A percentile compares a stretch with the other conserved stretches of the same genome.
Evolutionary conservation across 1,140 invertebrate genomes (phyloP).

Genomic region (Acyrthosiphon pisum): DNA sequence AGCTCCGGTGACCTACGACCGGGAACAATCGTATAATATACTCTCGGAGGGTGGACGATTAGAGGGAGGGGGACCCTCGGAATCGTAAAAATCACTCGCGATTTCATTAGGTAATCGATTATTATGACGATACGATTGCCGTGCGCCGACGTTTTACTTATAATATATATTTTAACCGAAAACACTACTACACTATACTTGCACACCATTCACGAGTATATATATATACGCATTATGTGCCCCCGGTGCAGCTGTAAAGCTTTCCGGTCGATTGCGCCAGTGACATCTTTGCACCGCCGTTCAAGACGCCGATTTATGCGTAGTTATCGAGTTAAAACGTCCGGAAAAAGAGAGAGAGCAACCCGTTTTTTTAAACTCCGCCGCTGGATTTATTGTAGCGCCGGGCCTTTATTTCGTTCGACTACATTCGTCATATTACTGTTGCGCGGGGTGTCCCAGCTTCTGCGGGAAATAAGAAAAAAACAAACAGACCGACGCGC

Average conservation of each 20-base stretch:
- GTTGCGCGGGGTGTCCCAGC: neutral
- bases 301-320: constrained; percentile 35
- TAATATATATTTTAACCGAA: neutral
- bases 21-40: neutral
- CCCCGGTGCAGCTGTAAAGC: neutral
- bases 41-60: neutral
- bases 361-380: constrained; percentile 47
- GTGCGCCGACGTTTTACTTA: neutral
- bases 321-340: constrained; percentile 49
- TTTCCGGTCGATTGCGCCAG: constrained; percentile 27
- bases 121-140: neutral
- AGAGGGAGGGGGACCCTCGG: neutral
- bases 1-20: constrained; percentile 18
- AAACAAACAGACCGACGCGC: neutral
- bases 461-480: constrained; percentile 4
- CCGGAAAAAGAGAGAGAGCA: constrained; percentile 33
- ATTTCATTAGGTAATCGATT: constrained; percentile 33
- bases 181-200: neutral
- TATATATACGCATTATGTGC: neutral
- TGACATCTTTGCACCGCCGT: constrained; percentile 48
- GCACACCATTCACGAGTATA: neutral
- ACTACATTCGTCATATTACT: constrained; percentile 54
- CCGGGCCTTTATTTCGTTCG: constrained; percentile 44
- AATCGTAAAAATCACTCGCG: constrained; percentile 6
- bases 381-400: neutral